Conservation (phyloP, 2,797 vertebrate genomes). For the Psittacula derbiana region DNA sequence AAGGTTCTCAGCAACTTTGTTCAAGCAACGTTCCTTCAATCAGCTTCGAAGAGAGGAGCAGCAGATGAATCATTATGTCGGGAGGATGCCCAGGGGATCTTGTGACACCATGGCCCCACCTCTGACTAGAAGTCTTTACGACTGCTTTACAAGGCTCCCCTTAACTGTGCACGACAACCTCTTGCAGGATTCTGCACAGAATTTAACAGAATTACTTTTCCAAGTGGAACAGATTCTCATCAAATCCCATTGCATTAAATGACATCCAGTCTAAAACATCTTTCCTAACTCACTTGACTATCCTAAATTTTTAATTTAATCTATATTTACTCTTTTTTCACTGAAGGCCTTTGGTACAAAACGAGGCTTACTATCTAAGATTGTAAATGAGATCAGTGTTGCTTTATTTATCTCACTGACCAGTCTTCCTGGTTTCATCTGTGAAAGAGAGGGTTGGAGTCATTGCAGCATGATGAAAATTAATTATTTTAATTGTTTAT, state of each 20-base stretch:
- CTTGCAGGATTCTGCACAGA: conserved; percentile 21
- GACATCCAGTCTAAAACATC: neutral
- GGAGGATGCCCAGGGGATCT: neutral
- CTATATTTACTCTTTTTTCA: neutral
- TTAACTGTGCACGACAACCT: neutral
- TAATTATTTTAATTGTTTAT: neutral
- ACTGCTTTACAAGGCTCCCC: neutral
- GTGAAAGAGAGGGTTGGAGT: neutral
- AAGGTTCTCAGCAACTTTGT: neutral
- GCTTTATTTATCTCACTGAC: neutral
- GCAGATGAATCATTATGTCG: neutral
- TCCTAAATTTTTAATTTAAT: neutral
- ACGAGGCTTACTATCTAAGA: neutral
- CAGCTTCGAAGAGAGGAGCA: neutral
- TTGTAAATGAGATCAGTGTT: neutral
- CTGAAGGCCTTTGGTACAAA: neutral
- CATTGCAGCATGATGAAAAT: neutral
- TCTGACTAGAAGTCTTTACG: neutral
- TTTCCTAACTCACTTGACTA: neutral
- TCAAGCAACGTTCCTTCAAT: neutral
- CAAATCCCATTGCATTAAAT: conserved; percentile 52
- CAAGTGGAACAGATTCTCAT: conserved; percentile 15
- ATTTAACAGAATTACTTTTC: conserved; percentile 52
- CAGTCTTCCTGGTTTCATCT: neutral
- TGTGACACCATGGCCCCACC: neutral